Conservation (phyloP, 2,797 vertebrate genomes). For the Gadopsis marmoratus region DNA sequence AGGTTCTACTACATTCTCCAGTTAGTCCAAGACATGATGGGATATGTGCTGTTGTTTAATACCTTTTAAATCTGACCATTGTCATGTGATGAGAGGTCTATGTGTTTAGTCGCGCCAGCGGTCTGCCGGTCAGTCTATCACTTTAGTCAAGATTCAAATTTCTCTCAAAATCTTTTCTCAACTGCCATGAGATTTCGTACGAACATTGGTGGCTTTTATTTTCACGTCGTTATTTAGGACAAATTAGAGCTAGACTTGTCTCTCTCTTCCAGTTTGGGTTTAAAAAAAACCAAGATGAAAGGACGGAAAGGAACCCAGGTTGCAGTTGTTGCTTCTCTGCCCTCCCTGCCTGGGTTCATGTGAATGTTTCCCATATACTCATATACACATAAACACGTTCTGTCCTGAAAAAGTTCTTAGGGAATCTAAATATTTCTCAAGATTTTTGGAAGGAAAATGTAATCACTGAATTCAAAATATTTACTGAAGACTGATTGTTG, state of each 20-base stretch:
- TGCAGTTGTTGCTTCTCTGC: neutral
- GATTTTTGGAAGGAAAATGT: neutral
- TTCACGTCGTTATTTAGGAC: neutral
- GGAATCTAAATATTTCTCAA: neutral
- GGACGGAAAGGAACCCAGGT: accelerated
- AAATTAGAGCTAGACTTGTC: neutral
- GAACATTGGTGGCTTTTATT: neutral
- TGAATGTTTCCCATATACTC: neutral
- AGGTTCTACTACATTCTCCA: neutral
- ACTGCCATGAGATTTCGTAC: neutral
- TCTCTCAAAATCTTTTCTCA: neutral
- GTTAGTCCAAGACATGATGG: neutral
- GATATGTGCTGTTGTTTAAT: neutral
- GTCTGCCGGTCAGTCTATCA: neutral
- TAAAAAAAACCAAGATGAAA: neutral
- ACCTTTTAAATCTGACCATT: neutral
- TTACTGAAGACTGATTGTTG: neutral
- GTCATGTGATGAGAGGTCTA: neutral
- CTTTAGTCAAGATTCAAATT: neutral
- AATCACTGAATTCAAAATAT: constrained; percentile 26
- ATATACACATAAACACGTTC: neutral
- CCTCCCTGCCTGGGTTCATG: neutral
- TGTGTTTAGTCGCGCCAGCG: neutral
- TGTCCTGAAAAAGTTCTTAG: neutral
- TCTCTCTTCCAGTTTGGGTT: neutral